Percentiles rank a stretch among this genome's conserved stretches.
Conservation (phyloP, 1,140 invertebrate species). For the Aleiodes sp. region DNA sequence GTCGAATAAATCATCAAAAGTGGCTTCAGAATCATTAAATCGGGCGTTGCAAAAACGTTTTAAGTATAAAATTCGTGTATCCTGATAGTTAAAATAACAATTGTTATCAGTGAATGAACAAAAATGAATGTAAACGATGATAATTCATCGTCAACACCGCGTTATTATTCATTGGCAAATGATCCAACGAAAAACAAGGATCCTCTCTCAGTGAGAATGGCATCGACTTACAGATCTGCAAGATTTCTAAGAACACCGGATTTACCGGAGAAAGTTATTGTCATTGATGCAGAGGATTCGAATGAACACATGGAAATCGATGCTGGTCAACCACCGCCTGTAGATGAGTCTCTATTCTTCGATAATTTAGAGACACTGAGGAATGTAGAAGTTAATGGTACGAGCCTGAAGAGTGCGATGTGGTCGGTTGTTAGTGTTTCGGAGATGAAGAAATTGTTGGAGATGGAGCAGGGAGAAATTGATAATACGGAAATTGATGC, state of each 20-base stretch:
- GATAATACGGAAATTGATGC: slow-evolving; percentile 24
- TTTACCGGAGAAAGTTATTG: slow-evolving; percentile 38
- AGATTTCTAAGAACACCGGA: slow-evolving; percentile 22
- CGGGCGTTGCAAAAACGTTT: background rate
- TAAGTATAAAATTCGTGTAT: background rate
- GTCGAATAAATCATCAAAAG: background rate
- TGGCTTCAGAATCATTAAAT: background rate
- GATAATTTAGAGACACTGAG: slow-evolving; percentile 55
- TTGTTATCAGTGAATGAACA: slow-evolving; percentile 7
- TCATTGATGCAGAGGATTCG: slow-evolving; percentile 35
- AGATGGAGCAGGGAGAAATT: slow-evolving; percentile 58
- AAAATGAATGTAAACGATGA: background rate
- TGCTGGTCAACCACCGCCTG: slow-evolving; percentile 56
- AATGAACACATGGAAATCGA: slow-evolving; percentile 55
- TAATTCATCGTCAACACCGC: slow-evolving; percentile 30
- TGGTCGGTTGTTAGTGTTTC: slow-evolving; percentile 56
- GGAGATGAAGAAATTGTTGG: slow-evolving; percentile 58
- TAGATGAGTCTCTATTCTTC: slow-evolving; percentile 60
- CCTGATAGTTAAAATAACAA: slow-evolving; percentile 4
- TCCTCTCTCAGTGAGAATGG: slow-evolving; percentile 38
- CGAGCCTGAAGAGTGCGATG: slow-evolving; percentile 60
- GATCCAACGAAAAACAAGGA: slow-evolving; percentile 42
- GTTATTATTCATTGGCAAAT: slow-evolving; percentile 50
- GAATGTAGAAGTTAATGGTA: slow-evolving; percentile 58
- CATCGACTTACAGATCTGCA: slow-evolving; percentile 48